Percentiles rank a stretch among this genome's conserved stretches.
Conservation (phyloP, 2,888 invertebrate species). For the Tetranychus piercei region DNA sequence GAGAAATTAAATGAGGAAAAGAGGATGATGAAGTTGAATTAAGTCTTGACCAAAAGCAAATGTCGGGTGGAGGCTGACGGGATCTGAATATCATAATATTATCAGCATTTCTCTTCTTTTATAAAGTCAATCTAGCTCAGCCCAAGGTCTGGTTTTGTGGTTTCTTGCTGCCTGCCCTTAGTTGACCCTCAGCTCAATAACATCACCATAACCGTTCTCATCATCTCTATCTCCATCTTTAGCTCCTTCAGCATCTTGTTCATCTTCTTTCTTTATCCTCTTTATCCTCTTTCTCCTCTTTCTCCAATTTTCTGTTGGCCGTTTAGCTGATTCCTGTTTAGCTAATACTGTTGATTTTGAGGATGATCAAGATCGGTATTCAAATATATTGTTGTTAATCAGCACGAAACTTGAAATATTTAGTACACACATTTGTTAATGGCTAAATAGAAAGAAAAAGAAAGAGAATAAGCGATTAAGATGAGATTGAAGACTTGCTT, state of each 20-base stretch:
- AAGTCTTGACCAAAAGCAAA: neutral
- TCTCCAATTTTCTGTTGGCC: neutral
- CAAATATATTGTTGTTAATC: neutral
- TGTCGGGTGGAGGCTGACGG: neutral
- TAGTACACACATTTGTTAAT: neutral
- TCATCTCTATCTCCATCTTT: neutral
- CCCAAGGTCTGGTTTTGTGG: conserved; percentile 1
- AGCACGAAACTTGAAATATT: neutral
- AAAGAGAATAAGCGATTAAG: neutral
- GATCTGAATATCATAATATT: neutral
- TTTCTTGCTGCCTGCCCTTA: neutral
- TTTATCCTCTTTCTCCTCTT: neutral
- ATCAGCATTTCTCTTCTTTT: neutral
- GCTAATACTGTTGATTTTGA: neutral
- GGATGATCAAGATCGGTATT: neutral
- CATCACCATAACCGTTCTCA: neutral
- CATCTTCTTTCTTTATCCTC: neutral
- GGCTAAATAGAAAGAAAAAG: neutral
- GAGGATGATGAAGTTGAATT: neutral
- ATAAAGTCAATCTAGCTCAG: neutral
- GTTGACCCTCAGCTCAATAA: conserved; percentile 1
- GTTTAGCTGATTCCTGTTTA: neutral
- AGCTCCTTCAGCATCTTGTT: neutral
- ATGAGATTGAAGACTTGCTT: neutral
- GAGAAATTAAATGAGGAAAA: neutral